Evolutionary conservation across 1,140 invertebrate species (phyloP).

Genomic region (Armadillidium nasatum): DNA sequence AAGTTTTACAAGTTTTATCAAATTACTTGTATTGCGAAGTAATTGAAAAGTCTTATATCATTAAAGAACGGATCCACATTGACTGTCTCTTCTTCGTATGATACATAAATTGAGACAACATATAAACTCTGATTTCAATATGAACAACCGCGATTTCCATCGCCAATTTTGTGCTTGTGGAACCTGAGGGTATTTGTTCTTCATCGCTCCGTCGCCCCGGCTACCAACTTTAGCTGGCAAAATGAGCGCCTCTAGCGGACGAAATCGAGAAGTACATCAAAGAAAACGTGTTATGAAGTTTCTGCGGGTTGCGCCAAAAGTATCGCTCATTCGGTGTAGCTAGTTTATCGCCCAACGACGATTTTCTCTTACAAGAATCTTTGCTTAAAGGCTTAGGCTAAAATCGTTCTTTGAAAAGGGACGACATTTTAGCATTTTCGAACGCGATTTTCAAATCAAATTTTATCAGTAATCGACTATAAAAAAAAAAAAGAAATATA

Average conservation of each 20-base stretch:
- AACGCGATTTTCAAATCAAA: too few relatives aligned
- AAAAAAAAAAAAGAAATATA: too few relatives aligned
- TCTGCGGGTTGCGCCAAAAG: not conserved
- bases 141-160: not conserved
- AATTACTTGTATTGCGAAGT: too few relatives aligned
- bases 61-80: too few relatives aligned
- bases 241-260: slow-evolving; percentile 10
- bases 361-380: too few relatives aligned
- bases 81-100: not conserved
- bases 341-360: too few relatives aligned
- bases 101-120: not conserved
- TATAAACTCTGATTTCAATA: slow-evolving; percentile 8
- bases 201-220: slow-evolving; percentile 1
- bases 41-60: too few relatives aligned
- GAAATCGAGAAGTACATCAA: slow-evolving; percentile 4
- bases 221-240: slow-evolving; percentile 9
- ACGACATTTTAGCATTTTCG: too few relatives aligned
- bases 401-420: too few relatives aligned
- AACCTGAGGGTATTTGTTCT: not conserved
- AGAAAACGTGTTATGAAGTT: not conserved
- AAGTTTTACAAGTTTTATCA: too few relatives aligned
- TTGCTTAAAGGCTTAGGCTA: too few relatives aligned
- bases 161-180: not conserved
- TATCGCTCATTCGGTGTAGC: not conserved
- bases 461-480: too few relatives aligned